Conservation (phyloP, 2,888 invertebrate species). For the Yponomeuta evonymella region DNA sequence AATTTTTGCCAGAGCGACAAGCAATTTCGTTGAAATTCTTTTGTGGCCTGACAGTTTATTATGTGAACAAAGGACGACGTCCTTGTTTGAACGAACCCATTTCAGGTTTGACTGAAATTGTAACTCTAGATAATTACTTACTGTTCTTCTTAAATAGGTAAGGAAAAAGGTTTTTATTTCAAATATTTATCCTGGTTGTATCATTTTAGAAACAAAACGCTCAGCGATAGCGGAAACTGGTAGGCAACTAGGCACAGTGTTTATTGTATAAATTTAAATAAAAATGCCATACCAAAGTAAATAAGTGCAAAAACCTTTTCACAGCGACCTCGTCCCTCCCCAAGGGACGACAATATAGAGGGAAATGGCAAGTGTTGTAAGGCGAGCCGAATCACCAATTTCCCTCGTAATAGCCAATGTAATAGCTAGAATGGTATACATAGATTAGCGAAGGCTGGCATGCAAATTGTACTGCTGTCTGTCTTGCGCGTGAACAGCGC, state of each 20-base stretch:
- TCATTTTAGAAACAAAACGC: slow-evolving; percentile 29
- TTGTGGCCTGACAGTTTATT: slow-evolving; percentile 65
- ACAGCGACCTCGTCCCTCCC: slow-evolving; percentile 27
- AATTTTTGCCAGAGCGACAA: slow-evolving; percentile 55
- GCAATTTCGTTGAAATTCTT: slow-evolving; percentile 59
- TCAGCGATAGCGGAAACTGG: slow-evolving; percentile 14
- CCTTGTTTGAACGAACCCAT: slow-evolving; percentile 53
- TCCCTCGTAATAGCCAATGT: slow-evolving; percentile 41
- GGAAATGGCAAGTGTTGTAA: slow-evolving; percentile 42
- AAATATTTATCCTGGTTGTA: slow-evolving; percentile 30
- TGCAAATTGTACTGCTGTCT: no score
- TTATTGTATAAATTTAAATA: slow-evolving; percentile 11
- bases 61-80: slow-evolving; percentile 61
- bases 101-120: slow-evolving; percentile 62
- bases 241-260: slow-evolving; percentile 19
- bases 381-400: slow-evolving; percentile 41
- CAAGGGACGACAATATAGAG: slow-evolving; percentile 36
- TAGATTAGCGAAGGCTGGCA: no score
- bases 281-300: not conserved
- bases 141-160: slow-evolving; percentile 10
- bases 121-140: slow-evolving; percentile 39
- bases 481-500: no score
- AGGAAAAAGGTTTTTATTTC: slow-evolving; percentile 42
- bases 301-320: not conserved
- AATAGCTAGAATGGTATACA: no score